Base-by-base conservation (phyloP, 2,888 invertebrate genomes). In the Chloromyia formosa region DNA sequence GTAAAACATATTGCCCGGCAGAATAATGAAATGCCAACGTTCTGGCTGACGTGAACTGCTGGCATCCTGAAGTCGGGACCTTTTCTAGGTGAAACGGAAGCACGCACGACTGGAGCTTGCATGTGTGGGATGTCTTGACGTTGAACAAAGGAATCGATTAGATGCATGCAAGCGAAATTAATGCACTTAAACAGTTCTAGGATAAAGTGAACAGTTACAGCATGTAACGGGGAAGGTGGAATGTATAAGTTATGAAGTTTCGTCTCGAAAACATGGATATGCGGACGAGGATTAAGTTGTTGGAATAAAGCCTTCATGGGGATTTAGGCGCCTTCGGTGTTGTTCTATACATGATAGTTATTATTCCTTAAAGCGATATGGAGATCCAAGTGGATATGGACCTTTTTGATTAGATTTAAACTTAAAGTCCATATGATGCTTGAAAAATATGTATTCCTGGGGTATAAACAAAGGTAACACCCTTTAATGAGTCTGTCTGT, bases 161-260 rank as follows among this genome's bases (percentile, higher is more conserved):
- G 61, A 16, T 27, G 35, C 61, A 61, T 61, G 61, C 61, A 61
- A 61, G 61, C 23, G 14, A 27, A 61, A 35, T 61, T 35, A 61
- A 61, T 61, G 61, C 61, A 61, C 12, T 61, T 56, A 56, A 56
- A 18, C 20, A 56, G 20, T 10, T 20, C 56, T 18, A 20, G 56
- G 22, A 56, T 64, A 42, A 64, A n/a, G 35, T 14, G n/a, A 62
- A 27, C n/a, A 62, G 40, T 18, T 12, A 23, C 22, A 60, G 5
- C 5, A 5, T 61, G 35, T 61, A 35, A 35, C 7, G n/a, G 4
- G n/a, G 35, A 3, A 61, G 14, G n/a, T 5, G 27, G 27, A 60
- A 20, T 60, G 60, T 60, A 27, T 27, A 61, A 61, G 60, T 14
- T 22, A 20, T 60, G 22, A 23, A 61, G 35, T 9, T 61, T 61